Conservation (phyloP, 2,888 invertebrate genomes). For the Limulus polyphemus region DNA sequence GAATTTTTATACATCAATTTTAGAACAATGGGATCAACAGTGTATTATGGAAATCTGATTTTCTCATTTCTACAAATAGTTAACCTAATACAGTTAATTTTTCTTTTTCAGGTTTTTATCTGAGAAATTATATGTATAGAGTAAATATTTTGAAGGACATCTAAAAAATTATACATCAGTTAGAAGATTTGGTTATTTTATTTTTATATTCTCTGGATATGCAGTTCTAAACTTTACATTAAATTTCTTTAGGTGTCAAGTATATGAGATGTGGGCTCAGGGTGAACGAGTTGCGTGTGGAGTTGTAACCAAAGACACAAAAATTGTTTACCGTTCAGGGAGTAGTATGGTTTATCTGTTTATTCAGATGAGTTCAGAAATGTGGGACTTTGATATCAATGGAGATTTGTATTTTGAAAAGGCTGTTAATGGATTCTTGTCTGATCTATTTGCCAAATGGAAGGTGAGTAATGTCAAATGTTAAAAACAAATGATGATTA, state of each 20-base stretch:
- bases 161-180: too few relatives aligned
- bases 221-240: conserved; percentile 3
- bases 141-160: too few relatives aligned
- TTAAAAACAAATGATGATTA: too few relatives aligned
- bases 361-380: conserved; percentile 97
- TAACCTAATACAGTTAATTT: too few relatives aligned
- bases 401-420: conserved; percentile 95
- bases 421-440: conserved; percentile 90
- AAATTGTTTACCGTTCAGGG: conserved; percentile 90
- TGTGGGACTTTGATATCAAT: conserved; percentile 99
- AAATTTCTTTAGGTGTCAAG: conserved; percentile 39
- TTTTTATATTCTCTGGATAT: background rate
- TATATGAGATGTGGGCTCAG: conserved; percentile 92
- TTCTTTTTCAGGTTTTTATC: too few relatives aligned
- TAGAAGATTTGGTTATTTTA: too few relatives aligned
- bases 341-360: conserved; percentile 96
- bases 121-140: too few relatives aligned
- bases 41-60: too few relatives aligned
- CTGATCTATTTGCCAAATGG: conserved; percentile 94
- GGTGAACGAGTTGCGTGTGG: conserved; percentile 91
- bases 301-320: conserved; percentile 85
- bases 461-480: conserved; percentile 47
- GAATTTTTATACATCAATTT: too few relatives aligned
- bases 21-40: too few relatives aligned
- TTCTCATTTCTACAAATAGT: too few relatives aligned